A percentile compares a stretch with the other conserved stretches of the same genome.
Evolutionary conservation across 2,888 invertebrate species (phyloP).

Genomic region (Tachina grossa): DNA sequence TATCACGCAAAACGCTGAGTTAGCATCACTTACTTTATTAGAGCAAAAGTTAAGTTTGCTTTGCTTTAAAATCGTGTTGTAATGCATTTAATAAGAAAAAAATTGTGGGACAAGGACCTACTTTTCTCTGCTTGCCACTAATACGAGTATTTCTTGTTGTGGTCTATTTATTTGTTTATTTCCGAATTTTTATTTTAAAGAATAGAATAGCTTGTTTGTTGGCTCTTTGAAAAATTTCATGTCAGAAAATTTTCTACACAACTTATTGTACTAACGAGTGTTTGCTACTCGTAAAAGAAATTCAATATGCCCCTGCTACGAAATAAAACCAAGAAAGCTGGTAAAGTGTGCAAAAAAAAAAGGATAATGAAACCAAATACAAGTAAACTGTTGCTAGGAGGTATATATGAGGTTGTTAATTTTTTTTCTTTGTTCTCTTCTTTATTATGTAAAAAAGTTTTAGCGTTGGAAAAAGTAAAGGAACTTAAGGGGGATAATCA

Average conservation of each 20-base stretch:
- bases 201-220: slow-evolving; percentile 56
- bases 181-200: slow-evolving; percentile 27
- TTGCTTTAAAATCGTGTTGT: background rate
- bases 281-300: slow-evolving; percentile 33
- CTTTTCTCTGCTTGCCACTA: background rate
- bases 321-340: slow-evolving; percentile 3
- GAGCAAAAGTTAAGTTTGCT: background rate
- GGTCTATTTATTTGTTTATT: background rate
- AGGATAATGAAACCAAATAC: slow-evolving; percentile 62
- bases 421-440: slow-evolving; percentile 5
- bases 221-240: slow-evolving; percentile 19
- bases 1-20: too few relatives aligned
- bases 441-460: slow-evolving; percentile 39
- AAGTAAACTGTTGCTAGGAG: slow-evolving; percentile 55
- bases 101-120: background rate
- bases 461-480: slow-evolving; percentile 25
- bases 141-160: slow-evolving; percentile 10
- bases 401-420: background rate
- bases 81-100: background rate
- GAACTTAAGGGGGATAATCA: slow-evolving; percentile 50
- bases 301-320: slow-evolving; percentile 49
- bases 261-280: slow-evolving; percentile 28
- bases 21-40: background rate
- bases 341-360: background rate
- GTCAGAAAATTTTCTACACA: slow-evolving; percentile 38